Evolutionary conservation across 1,140 invertebrate species (phyloP).

Genomic region (Lutraria rhynchaena): DNA sequence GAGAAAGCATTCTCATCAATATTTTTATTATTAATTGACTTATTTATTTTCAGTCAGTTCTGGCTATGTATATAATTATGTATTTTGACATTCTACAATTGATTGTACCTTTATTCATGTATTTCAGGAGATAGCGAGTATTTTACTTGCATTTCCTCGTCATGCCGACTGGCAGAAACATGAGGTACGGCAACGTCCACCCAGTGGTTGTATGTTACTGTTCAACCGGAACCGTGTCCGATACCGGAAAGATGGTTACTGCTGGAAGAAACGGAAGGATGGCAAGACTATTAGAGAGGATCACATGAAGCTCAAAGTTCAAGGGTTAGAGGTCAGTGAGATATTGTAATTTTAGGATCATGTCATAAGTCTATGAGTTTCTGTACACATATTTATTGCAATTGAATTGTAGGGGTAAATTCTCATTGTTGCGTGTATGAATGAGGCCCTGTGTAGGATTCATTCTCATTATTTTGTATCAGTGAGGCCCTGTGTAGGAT

Average conservation of each 20-base stretch:
- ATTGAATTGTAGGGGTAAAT: too few relatives aligned
- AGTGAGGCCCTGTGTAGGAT: too few relatives aligned
- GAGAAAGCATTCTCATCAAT: not conserved
- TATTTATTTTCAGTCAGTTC: not conserved
- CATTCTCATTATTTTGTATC: too few relatives aligned
- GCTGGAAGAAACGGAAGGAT: conserved; percentile 99
- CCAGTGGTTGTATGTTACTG: conserved; percentile 97
- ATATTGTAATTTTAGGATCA: too few relatives aligned
- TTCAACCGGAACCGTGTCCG: conserved; percentile 98
- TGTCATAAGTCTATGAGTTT: too few relatives aligned
- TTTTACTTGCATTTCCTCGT: conserved; percentile 97
- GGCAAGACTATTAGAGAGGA: conserved; percentile 99
- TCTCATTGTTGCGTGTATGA: too few relatives aligned
- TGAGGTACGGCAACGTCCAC: conserved; percentile 97
- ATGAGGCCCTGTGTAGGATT: too few relatives aligned
- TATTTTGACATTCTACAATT: too few relatives aligned
- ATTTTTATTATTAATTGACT: not conserved
- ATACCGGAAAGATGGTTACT: conserved; percentile 98
- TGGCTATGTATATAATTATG: too few relatives aligned
- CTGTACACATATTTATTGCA: too few relatives aligned
- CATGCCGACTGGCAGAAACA: conserved; percentile 98
- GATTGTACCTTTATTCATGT: too few relatives aligned
- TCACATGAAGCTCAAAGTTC: conserved; percentile 99
- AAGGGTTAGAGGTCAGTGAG: conserved; percentile 93
- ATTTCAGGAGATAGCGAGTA: conserved; percentile 96